Base-by-base conservation (phyloP, 1,140 invertebrate genomes). In the Hermetia illucens region DNA sequence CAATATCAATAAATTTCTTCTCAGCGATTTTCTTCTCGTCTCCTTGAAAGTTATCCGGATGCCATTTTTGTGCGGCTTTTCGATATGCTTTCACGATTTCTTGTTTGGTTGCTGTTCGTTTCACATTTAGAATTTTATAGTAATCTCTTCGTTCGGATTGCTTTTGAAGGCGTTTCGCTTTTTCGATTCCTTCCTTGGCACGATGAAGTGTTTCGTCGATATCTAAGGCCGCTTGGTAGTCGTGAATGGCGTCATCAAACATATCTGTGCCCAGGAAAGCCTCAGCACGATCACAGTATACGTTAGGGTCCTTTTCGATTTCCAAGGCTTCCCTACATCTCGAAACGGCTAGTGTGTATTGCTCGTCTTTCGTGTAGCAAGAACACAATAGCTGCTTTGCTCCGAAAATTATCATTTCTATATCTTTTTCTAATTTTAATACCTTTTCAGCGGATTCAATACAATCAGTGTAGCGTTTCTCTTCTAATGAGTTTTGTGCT, bases 1-100 rank as follows among this genome's bases (percentile, higher is more conserved):
- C 95, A 51, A 99, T 92, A 59, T 98, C 94, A 43, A 98, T 97
- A 53, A 99, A 99, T 63, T 86, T 96, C 58, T 95, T 95, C 60
- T 99, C 86, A 0, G 96, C 95, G 21, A 79, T 69, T 57, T 94
- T 91, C 64, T 98, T 98, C 48, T 90, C 85, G 36, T 91, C 82
- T 5, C 77, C 81, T 45, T 82, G 77, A 59, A 82, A 98, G 64
- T 93, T 93, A 63, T 99, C 95, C 0, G 95, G 95, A 71, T 99
- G 95, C 93, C 94, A 99, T 61, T 96, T 87, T 61, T 93, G 87
- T 12, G 95, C 95, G 36, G 90, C 74, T 72, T 96, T 97, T 44
- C 94, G 75, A 63, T 98, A 98, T 5, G 94, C 94, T 70, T 97
- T 98, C 1, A 79, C 70, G 13, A 98, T 93, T 62, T 97, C 89